Base-by-base conservation (phyloP, 2,113 vertebrate species). In the Elgaria multicarinata region DNA sequence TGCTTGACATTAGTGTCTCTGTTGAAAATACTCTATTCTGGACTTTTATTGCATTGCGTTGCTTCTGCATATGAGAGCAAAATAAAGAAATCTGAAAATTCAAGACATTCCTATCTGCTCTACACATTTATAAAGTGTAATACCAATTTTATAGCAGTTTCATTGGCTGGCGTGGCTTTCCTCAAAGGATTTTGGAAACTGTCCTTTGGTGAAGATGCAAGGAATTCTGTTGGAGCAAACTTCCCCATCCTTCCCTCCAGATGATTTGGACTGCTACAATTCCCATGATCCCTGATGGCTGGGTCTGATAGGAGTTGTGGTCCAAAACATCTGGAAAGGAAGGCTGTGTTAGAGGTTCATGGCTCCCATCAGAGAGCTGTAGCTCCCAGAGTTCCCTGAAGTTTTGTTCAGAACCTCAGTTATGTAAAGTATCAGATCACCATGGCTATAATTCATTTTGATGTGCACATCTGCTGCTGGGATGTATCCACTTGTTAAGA, bases 381-480 rank as follows among this genome's bases (percentile, higher is more conserved):
- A 18, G 24, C 14, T 71, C 46, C 36, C 62, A 79, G 12, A 13
- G 24, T 75, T 8, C 3, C 53, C 39, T 31, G 50, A 79, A 28
- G 44, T 33, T 39, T n/a, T 62, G 28, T 89, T 91, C n/a, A 84
- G 42, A 92, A 89, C 36, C 74, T 53, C 69, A 53, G 9, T 20
- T 83, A 50, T 78, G 67, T 77, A 92, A 85, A 55, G 31, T 53
- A 71, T 71, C 83, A 44, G 46, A 12, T 16, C 24, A 26, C 5
- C 62, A 83, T 28, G 22, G 42, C 18, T 83, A 39, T 28, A 66
- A 39, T 66, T 76, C 66, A 42, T 78, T 46, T 67, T 20, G 14
- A 39, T 36, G 55, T 26, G 6, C 53, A 86, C 85, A 95, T 50
- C 42, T 88, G 53, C 24, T 36, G 69, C 67, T 58, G 53, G 31